These are phyloP conservation scores for Pristionchus arcanus DNA, from an alignment of 2,888 invertebrate species.

Conservation along the genomic window DNA sequence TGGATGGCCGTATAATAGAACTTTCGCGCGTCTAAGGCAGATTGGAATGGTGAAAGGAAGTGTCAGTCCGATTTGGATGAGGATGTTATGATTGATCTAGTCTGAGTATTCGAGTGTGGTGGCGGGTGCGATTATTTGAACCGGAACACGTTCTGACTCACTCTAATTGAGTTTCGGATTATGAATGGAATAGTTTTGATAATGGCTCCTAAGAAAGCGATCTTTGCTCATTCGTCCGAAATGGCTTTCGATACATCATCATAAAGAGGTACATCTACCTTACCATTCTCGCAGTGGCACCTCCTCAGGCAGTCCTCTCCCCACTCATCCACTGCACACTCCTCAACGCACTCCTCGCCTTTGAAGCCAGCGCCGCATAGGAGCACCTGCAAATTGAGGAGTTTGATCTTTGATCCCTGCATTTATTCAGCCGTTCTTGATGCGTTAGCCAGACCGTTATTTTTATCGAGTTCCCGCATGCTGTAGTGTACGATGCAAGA, in stretches of 20 bases:
- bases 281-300: constrained; percentile 59
- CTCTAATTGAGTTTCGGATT: too few relatives aligned
- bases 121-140: too few relatives aligned
- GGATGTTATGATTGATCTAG: neutral
- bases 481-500: too few relatives aligned
- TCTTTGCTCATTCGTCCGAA: too few relatives aligned
- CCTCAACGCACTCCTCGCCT: constrained; percentile 78
- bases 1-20: neutral
- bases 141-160: too few relatives aligned
- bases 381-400: constrained; percentile 64
- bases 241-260: too few relatives aligned
- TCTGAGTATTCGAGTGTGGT: neutral
- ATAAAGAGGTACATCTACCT: neutral
- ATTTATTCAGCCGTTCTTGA: too few relatives aligned
- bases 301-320: constrained; percentile 66
- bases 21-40: neutral
- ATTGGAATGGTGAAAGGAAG: neutral
- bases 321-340: constrained; percentile 71
- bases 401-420: too few relatives aligned
- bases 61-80: neutral
- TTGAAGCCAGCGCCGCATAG: constrained; percentile 79
- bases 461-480: too few relatives aligned
- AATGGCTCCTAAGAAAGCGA: too few relatives aligned
- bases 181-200: too few relatives aligned
- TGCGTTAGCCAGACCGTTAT: too few relatives aligned